A percentile compares a stretch with the other conserved stretches of the same genome.
phyloP scores from a whole-genome alignment of 64 coral and sea anemone genomes.

The Pachyseris speciosa region DNA sequence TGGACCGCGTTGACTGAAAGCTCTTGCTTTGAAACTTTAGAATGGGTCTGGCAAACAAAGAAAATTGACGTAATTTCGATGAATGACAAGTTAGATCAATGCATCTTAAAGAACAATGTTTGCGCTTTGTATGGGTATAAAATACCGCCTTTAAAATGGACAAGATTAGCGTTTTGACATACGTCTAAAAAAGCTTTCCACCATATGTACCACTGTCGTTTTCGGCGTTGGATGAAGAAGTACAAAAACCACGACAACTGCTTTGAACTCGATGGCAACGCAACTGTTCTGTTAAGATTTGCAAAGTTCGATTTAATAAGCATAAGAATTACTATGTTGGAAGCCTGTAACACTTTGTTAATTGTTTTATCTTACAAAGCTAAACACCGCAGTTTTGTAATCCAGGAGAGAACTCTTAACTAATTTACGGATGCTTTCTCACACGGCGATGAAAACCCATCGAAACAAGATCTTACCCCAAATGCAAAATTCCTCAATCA shows the following conservation, averaged over 20 bases:
- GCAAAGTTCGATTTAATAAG: background rate
- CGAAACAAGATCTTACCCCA: too few species aligned
- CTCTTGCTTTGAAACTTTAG: background rate
- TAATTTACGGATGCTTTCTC: background rate
- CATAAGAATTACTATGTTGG: background rate
- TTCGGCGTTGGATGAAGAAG: background rate
- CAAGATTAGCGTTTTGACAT: background rate
- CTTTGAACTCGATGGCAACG: too few species aligned
- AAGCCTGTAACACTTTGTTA: background rate
- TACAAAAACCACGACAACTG: too few species aligned
- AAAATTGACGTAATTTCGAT: slow-evolving; percentile 11
- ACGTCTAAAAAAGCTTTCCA: background rate
- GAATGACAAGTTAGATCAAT: slow-evolving; percentile 36
- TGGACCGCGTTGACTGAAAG: background rate
- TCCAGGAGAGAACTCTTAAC: background rate
- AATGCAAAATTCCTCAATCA: too few species aligned
- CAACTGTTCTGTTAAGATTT: background rate
- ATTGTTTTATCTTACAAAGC: background rate
- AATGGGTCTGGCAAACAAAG: background rate
- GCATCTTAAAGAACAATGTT: slow-evolving; percentile 25
- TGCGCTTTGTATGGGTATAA: slow-evolving; percentile 6
- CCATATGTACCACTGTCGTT: background rate
- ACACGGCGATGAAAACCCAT: too few species aligned
- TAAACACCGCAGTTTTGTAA: slow-evolving; percentile 18
- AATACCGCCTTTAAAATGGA: slow-evolving; percentile 8